phyloP scores from a whole-genome alignment of 2,888 invertebrate species.

The Dexiosoma caninum region DNA sequence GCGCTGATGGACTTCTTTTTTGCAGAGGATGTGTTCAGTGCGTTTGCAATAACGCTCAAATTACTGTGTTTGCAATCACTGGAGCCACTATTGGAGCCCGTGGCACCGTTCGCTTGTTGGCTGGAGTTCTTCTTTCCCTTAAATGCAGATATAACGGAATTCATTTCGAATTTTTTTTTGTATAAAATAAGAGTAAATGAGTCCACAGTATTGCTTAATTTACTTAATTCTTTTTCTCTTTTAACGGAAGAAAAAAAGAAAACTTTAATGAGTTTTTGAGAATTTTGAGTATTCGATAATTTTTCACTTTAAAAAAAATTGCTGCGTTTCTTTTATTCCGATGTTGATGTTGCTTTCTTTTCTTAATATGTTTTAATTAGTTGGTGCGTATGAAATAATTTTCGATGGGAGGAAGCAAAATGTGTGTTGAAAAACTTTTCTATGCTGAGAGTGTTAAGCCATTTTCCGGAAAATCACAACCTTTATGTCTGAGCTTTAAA shows the following conservation, averaged over 20 bases:
- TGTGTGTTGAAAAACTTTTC: conserved; percentile 8
- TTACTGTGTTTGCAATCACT: conserved; percentile 67
- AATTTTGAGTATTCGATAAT: conserved; percentile 27
- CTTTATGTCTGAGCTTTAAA: conserved; percentile 21
- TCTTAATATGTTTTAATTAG: not conserved
- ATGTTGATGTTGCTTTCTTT: not conserved
- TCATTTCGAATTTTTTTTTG: conserved; percentile 69
- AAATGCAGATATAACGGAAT: conserved; percentile 78
- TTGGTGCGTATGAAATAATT: not conserved
- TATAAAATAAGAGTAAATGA: not conserved
- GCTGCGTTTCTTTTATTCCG: not conserved
- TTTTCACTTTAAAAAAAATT: not conserved
- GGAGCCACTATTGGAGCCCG: conserved; percentile 40
- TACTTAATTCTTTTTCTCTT: not conserved
- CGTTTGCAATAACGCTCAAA: conserved; percentile 60
- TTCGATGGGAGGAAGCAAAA: conserved; percentile 46
- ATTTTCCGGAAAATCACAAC: conserved; percentile 40
- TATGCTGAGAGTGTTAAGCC: conserved; percentile 36
- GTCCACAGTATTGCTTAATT: not conserved
- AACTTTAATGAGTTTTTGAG: not conserved
- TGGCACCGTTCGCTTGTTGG: conserved; percentile 53
- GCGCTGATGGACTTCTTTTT: conserved; percentile 70
- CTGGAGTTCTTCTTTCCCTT: conserved; percentile 74
- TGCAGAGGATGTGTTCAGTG: conserved; percentile 64
- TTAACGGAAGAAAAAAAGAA: not conserved